Percentiles rank a stretch among this genome's conserved stretches.
These are phyloP conservation scores for Salminus brasiliensis DNA, from an alignment of 2,113 vertebrate genomes.

Conservation along the genomic window DNA sequence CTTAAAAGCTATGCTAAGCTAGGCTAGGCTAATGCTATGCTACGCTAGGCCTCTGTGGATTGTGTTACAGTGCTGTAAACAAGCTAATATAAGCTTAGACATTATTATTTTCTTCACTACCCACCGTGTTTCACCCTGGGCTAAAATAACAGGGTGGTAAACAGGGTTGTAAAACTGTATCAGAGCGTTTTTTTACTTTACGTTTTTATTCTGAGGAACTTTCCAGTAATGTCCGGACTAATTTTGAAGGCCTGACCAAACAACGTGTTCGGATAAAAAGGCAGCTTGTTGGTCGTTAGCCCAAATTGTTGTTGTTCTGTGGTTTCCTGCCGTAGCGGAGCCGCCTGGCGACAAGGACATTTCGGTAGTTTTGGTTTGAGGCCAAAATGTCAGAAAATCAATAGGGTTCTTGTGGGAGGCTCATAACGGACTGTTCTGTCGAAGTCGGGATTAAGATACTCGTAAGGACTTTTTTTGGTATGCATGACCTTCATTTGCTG, in stretches of 20 bases:
- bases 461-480: background rate
- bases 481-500: no score
- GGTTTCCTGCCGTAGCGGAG: background rate
- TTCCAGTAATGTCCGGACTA: background rate
- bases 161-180: no score
- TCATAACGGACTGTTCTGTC: background rate
- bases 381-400: background rate
- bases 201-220: no score
- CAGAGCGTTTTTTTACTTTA: no score
- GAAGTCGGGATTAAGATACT: background rate
- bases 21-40: no score
- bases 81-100: no score
- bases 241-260: background rate
- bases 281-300: background rate
- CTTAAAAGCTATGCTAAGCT: no score
- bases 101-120: no score
- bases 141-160: no score
- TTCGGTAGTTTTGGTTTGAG: background rate
- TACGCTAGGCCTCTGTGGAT: no score
- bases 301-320: background rate
- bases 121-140: no score
- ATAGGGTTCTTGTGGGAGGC: background rate
- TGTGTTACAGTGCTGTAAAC: no score
- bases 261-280: background rate
- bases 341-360: background rate